Base-by-base conservation (phyloP, 2,113 vertebrate species). In the Barnardius zonarius region DNA sequence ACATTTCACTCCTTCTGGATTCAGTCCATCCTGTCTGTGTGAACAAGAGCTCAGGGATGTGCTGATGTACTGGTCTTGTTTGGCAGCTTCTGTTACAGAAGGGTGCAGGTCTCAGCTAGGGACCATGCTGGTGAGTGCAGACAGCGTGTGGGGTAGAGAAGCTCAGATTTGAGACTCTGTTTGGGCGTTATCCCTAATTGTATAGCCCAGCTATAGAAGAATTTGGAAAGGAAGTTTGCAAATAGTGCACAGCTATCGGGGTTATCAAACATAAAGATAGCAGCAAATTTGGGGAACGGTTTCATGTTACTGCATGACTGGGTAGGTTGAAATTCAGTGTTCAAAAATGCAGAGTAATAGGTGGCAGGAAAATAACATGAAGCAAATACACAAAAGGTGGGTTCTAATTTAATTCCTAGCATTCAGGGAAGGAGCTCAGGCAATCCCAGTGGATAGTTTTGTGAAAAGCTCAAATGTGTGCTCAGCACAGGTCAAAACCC, bases 361-460 rank as follows among this genome's bases (percentile, higher is more conserved):
- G 61, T 9, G 7, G 27, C 2, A 4, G 59, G 66, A 70, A 91
- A 92, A 82, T 39, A 91, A 64, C 1, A 2, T 68, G 37, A 62
- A 77, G 46, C 86, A 92, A 86, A 81, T 59, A 90, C 33, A 93
- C 57, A 91, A 68, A 79, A 84, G 57, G 31, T 41, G 81, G 69
- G 37, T 87, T 85, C 18, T 89, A 33, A 92, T 89, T 92, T 82
- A 82, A 91, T 92, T 95, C 83, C 62, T 93, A 22, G 48, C 52
- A 57, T 84, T 91, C 69, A 48, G 41, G 64, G 51, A 81, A 35
- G 25, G 76, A 84, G 41, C 86, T 91, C 73, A 62, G 77, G 52
- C 70, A 86, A 44, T 54, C 77, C 41, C 55, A 49, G 69, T 18
- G 62, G 83, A 24, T 24, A 75, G 69, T 68, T 89, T 72, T 61